These are phyloP conservation scores for Axinella damicornis DNA, from an alignment of 37 sponge, comb jelly and placozoan genomes.

Conservation along the genomic window DNA sequence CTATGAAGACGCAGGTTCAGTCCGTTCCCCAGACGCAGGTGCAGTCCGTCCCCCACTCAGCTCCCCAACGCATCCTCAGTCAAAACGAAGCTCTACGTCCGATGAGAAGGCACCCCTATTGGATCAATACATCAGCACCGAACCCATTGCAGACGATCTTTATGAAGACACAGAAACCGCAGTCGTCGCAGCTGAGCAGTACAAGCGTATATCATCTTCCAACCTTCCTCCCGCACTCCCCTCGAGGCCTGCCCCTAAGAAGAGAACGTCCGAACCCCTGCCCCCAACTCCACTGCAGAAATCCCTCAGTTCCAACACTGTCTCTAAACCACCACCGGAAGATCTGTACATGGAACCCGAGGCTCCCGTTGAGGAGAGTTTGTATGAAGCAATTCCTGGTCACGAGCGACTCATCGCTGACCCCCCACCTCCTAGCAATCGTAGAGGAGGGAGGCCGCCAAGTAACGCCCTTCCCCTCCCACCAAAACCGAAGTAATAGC, in stretches of 20 bases:
- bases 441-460: too few relatives aligned
- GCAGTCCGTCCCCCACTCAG: not conserved
- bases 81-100: not conserved
- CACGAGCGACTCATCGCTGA: not conserved
- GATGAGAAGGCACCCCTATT: constrained; percentile 3
- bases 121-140: not conserved
- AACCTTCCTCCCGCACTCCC: constrained; percentile 6
- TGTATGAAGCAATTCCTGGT: constrained; percentile 52
- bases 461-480: not conserved
- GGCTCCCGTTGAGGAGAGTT: constrained; percentile 31
- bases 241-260: constrained; percentile 30
- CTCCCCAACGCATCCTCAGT: too few relatives aligned
- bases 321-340: not conserved
- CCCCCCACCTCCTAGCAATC: not conserved
- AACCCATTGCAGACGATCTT: not conserved
- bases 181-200: not conserved
- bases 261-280: not conserved
- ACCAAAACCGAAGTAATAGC: not conserved
- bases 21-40: not conserved
- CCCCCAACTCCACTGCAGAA: constrained; percentile 37
- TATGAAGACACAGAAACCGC: constrained; percentile 8
- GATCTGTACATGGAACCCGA: constrained; percentile 27
- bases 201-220: not conserved
- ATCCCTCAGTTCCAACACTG: constrained; percentile 1
- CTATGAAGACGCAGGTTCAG: constrained; percentile 40